A percentile compares a stretch with the other conserved stretches of the same genome.
These are phyloP conservation scores for Glyptemys insculpta DNA, from an alignment of 2,797 vertebrate genomes.

Conservation along the genomic window DNA sequence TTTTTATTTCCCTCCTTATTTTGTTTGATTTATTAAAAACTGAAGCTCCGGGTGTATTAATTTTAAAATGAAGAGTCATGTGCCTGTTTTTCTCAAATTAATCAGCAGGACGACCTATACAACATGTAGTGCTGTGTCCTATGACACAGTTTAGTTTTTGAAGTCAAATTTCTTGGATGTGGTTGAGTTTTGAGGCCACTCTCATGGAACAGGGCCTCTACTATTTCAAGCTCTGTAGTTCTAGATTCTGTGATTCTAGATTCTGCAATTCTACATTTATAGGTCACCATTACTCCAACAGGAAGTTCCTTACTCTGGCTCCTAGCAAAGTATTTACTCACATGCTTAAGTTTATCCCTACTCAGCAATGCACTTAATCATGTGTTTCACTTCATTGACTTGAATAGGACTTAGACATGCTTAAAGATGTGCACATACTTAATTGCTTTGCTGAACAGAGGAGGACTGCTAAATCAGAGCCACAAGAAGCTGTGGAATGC, in stretches of 20 bases:
- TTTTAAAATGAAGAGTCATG: not conserved
- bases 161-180: not conserved
- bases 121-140: not conserved
- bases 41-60: not conserved
- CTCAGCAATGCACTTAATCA: not conserved
- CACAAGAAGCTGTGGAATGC: not conserved
- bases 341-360: not conserved
- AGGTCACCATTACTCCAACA: no score
- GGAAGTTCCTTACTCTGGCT: no score
- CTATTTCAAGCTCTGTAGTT: not conserved
- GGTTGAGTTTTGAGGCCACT: not conserved
- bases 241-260: not conserved
- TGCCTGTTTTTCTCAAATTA: not conserved
- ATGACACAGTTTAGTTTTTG: not conserved
- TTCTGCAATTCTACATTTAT: not conserved
- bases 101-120: not conserved
- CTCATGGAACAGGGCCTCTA: not conserved
- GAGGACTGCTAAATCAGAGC: not conserved
- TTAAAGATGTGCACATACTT: not conserved
- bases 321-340: no score
- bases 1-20: not conserved
- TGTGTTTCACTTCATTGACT: not conserved
- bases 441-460: not conserved
- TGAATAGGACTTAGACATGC: not conserved
- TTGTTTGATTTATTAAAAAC: not conserved